These are phyloP conservation scores for Priapulus caudatus DNA, from an alignment of 2,888 invertebrate genomes.

Conservation along the genomic window DNA sequence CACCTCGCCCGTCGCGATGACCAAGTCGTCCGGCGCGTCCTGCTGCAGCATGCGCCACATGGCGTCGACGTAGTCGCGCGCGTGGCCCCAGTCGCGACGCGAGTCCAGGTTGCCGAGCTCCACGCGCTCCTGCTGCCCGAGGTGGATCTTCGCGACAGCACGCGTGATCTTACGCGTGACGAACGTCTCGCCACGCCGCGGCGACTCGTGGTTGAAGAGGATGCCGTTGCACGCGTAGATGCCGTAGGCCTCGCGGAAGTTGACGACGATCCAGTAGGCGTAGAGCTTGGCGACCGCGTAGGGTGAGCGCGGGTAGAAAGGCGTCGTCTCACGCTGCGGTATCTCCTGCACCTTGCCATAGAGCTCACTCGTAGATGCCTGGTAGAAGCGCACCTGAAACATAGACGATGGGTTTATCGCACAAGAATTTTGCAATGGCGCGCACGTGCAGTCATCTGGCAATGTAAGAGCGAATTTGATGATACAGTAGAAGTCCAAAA, in stretches of 20 bases:
- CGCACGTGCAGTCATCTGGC: no score
- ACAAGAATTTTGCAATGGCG: no score
- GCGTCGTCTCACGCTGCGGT: conserved; percentile 40
- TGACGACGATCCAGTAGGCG: conserved; percentile 88
- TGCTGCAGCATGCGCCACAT: conserved; percentile 99
- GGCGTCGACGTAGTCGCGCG: conserved; percentile 48
- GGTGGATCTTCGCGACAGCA: conserved; percentile 86
- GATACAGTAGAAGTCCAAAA: no score
- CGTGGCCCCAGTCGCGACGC: conserved; percentile 85
- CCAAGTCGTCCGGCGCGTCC: conserved; percentile 81
- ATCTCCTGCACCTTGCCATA: conserved; percentile 40
- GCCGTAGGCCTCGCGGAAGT: conserved; percentile 85
- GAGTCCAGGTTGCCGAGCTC: conserved; percentile 92
- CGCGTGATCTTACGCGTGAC: conserved; percentile 96
- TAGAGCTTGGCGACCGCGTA: conserved; percentile 75
- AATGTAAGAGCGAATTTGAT: no score
- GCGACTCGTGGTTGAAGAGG: conserved; percentile 91
- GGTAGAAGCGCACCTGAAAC: conserved; percentile 9
- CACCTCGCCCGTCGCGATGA: conserved; percentile 87
- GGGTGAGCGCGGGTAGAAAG: conserved; percentile 40
- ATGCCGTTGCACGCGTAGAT: conserved; percentile 95
- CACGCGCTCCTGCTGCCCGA: conserved; percentile 68
- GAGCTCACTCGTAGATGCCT: conserved; percentile 39
- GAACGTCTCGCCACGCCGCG: conserved; percentile 89
- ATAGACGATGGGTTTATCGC: no score